Percentiles rank a stretch among this genome's conserved stretches.
phyloP scores from a whole-genome alignment of 2,113 vertebrate genomes.

The Caranx melampygus region DNA sequence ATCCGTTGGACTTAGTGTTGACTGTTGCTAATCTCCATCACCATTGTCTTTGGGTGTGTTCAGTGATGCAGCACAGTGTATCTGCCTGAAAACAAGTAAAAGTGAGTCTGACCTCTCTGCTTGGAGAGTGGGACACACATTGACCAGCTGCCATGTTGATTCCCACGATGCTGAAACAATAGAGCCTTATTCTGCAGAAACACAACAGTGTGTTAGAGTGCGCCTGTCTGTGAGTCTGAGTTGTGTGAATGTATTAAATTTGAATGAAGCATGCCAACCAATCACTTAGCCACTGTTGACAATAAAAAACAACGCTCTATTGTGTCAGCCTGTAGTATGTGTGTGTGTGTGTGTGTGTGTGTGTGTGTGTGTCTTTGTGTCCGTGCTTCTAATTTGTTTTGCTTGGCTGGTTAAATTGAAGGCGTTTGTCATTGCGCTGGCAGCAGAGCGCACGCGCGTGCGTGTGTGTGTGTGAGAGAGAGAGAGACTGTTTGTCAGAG shows the following conservation, averaged over 20 bases:
- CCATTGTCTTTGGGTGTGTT: background rate
- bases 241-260: conserved; percentile 59
- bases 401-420: conserved; percentile 86
- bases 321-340: conserved; percentile 73
- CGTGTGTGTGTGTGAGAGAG: conserved; percentile 29
- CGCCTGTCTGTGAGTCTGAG: conserved; percentile 45
- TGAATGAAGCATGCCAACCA: conserved; percentile 70
- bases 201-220: conserved; percentile 44
- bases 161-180: conserved; percentile 79
- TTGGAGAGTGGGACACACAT: conserved; percentile 2
- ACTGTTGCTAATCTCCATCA: background rate
- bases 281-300: conserved; percentile 66
- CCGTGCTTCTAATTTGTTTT: conserved; percentile 81
- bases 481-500: conserved; percentile 46
- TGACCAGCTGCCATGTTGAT: conserved; percentile 68
- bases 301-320: conserved; percentile 81
- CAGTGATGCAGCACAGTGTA: background rate
- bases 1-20: background rate
- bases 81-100: conserved; percentile 29
- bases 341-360: conserved; percentile 49
- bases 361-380: conserved; percentile 56
- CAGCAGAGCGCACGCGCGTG: conserved; percentile 56
- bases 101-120: conserved; percentile 3
- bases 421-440: conserved; percentile 83
- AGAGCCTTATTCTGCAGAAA: conserved; percentile 66